Conservation (phyloP, 2,797 vertebrate genomes). For the Cottoperca gobio region DNA sequence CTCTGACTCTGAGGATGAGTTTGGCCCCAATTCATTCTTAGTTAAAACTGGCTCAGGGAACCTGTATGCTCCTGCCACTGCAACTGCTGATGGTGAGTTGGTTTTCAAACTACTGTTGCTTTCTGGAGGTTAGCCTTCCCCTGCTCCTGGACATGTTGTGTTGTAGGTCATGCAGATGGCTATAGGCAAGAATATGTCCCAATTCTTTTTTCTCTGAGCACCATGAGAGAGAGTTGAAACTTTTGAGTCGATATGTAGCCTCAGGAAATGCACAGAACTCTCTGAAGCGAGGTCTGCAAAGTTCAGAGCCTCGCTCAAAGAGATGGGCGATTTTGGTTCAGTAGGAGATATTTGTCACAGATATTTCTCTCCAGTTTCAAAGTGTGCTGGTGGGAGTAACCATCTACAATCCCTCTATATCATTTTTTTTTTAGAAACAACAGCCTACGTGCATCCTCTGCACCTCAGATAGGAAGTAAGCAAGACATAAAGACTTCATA, state of each 20-base stretch:
- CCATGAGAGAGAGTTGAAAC: conserved; percentile 64
- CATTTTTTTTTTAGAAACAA: conserved; percentile 37
- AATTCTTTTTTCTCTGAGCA: conserved; percentile 51
- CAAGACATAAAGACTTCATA: conserved; percentile 19
- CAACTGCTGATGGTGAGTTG: conserved; percentile 93
- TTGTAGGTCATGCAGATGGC: conserved; percentile 73
- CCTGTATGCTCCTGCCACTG: conserved; percentile 85
- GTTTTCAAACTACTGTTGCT: conserved; percentile 83
- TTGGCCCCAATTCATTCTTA: conserved; percentile 97
- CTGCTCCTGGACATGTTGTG: conserved; percentile 66
- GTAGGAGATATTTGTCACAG: conserved; percentile 66
- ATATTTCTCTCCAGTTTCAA: conserved; percentile 58
- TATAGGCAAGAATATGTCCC: conserved; percentile 65
- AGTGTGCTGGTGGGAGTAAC: conserved; percentile 53
- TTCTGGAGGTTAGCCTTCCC: conserved; percentile 67
- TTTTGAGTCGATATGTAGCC: conserved; percentile 72
- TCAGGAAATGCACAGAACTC: conserved; percentile 66
- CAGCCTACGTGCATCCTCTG: conserved; percentile 34
- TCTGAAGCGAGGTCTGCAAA: conserved; percentile 72
- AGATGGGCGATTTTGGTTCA: conserved; percentile 64
- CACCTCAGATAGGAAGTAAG: conserved; percentile 36
- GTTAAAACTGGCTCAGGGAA: conserved; percentile 97
- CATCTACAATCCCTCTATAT: conserved; percentile 35
- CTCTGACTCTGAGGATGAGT: conserved; percentile 98
- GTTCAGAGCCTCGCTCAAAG: conserved; percentile 68